Percentiles rank a stretch among this genome's conserved stretches.
Conservation (phyloP, 2,888 invertebrate species). For the Phytoseiulus persimilis region DNA sequence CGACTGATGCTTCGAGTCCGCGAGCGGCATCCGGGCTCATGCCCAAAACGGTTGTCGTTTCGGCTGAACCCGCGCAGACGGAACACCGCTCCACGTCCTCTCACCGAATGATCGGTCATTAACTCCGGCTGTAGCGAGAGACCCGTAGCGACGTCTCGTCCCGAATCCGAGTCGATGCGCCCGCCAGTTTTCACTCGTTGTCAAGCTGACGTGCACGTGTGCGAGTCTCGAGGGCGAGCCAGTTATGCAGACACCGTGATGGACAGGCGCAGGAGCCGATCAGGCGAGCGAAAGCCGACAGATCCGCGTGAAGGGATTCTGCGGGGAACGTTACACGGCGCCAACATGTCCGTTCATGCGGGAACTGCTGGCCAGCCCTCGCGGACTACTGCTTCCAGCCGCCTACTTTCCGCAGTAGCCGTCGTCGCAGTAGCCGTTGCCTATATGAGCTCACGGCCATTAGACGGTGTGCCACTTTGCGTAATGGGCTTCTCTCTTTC, state of each 20-base stretch:
- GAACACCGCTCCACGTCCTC: too few relatives aligned
- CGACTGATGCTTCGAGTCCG: too few relatives aligned
- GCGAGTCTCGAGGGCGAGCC: background rate
- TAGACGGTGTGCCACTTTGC: background rate
- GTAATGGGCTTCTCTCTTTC: conserved; percentile 5
- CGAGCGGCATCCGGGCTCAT: too few relatives aligned
- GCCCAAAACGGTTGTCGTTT: too few relatives aligned
- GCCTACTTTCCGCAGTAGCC: background rate
- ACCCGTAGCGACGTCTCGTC: background rate
- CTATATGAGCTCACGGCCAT: background rate
- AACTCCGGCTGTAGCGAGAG: too few relatives aligned
- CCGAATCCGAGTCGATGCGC: background rate
- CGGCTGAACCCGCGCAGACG: too few relatives aligned
- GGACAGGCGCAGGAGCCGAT: background rate
- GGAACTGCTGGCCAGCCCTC: background rate
- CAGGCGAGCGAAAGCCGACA: background rate
- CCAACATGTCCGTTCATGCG: background rate
- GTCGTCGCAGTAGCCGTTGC: background rate
- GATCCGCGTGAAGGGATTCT: background rate
- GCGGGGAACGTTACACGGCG: background rate
- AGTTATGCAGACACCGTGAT: background rate
- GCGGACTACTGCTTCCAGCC: background rate
- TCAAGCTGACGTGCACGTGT: background rate
- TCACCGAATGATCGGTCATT: too few relatives aligned
- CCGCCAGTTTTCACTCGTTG: background rate